Evolutionary conservation across 2,797 vertebrate genomes (phyloP).

Genomic region (Tenualosa ilisha): DNA sequence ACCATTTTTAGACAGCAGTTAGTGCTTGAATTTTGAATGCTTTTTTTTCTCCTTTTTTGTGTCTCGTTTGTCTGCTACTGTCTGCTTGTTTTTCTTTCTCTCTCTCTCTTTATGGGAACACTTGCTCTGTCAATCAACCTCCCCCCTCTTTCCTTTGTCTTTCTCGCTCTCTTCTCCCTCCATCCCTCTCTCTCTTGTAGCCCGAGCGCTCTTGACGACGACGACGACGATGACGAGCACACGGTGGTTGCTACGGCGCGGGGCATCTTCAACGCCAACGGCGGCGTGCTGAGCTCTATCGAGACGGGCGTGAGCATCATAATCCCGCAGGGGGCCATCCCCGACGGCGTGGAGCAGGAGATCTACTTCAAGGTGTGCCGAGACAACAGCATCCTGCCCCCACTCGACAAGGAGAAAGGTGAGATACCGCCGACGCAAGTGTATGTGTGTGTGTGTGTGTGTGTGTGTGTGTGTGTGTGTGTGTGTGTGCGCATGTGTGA

Average conservation of each 20-base stretch:
- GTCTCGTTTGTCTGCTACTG: not conserved
- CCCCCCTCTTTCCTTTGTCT: slow-evolving; percentile 35
- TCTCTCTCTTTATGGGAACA: slow-evolving; percentile 30
- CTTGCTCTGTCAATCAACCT: slow-evolving; percentile 25
- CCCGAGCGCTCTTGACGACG: slow-evolving; percentile 91
- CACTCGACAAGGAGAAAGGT: slow-evolving; percentile 99
- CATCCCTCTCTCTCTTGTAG: slow-evolving; percentile 63
- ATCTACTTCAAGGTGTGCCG: slow-evolving; percentile 89
- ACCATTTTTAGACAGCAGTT: too few species aligned
- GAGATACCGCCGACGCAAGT: slow-evolving; percentile 36
- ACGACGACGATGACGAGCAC: slow-evolving; percentile 96
- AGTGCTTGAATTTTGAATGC: not conserved
- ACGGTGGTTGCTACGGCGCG: slow-evolving; percentile 97
- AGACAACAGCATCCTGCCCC: slow-evolving; percentile 91
- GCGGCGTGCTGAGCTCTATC: slow-evolving; percentile 97
- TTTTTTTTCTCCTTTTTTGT: not conserved
- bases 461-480: not conserved
- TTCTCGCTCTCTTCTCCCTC: slow-evolving; percentile 45
- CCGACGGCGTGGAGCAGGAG: slow-evolving; percentile 91
- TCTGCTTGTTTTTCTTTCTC: too few species aligned
- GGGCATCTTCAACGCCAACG: slow-evolving; percentile 95
- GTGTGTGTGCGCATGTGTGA: not conserved
- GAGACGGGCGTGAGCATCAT: slow-evolving; percentile 99
- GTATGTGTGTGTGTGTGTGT: not conserved
- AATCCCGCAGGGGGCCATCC: slow-evolving; percentile 97